Evolutionary conservation across 1,140 invertebrate species (phyloP).

Genomic region (Gryllus bimaculatus): DNA sequence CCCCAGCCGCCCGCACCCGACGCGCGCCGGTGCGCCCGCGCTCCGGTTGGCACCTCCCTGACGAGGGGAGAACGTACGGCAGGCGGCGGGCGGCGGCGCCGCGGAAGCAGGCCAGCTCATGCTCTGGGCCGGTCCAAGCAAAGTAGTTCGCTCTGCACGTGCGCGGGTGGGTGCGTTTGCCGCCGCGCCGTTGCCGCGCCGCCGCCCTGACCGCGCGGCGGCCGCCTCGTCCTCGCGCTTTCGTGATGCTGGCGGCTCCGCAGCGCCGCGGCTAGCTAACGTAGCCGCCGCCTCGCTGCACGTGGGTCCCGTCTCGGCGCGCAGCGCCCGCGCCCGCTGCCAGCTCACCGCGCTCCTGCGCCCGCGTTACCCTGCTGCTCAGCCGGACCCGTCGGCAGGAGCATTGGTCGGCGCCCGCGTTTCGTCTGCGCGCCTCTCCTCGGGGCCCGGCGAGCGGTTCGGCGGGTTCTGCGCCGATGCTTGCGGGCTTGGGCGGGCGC

Average conservation of each 20-base stretch:
- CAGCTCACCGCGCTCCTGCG: no score
- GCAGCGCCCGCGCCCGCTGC: no score
- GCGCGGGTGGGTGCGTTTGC: not conserved
- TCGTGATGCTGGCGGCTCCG: not conserved
- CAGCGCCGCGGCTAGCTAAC: not conserved
- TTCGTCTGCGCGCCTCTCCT: not conserved
- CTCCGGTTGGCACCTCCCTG: not conserved
- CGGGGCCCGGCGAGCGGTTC: no score
- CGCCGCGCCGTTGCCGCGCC: no score
- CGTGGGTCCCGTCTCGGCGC: not conserved
- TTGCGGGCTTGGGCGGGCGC: not conserved
- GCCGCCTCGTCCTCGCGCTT: not conserved
- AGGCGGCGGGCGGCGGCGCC: no score
- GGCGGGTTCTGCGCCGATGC: not conserved
- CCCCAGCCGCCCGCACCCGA: not conserved
- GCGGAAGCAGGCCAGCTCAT: not conserved
- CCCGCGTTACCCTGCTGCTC: no score
- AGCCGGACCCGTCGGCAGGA: not conserved
- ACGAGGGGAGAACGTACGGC: not conserved
- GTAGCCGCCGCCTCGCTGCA: not conserved
- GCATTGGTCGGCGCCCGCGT: not conserved
- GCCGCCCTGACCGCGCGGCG: not conserved
- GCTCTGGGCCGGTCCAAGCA: not conserved
- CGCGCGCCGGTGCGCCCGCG: not conserved
- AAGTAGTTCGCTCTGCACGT: not conserved